Conservation (phyloP, 1,140 invertebrate species). For the Helicorthomorpha holstii region DNA sequence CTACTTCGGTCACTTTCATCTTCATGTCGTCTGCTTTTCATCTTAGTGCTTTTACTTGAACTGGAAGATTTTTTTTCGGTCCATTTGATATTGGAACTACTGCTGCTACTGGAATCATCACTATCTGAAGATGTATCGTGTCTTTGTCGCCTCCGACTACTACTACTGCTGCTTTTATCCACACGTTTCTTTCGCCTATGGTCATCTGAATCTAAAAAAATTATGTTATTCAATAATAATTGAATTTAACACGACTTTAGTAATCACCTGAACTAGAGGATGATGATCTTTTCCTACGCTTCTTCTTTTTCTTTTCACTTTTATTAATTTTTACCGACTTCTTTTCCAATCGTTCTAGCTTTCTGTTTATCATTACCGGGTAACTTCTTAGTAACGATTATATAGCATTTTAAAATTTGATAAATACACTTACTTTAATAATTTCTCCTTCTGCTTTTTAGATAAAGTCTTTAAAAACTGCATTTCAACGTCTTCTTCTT, state of each 20-base stretch:
- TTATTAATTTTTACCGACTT: slow-evolving; percentile 35
- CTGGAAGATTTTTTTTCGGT: no score
- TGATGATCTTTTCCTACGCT: not conserved
- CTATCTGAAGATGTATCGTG: not conserved
- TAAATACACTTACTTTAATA: slow-evolving; percentile 49
- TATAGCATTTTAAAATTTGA: not conserved
- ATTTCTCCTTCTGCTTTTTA: slow-evolving; percentile 74
- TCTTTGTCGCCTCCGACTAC: no score
- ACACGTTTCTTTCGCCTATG: not conserved
- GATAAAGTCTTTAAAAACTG: slow-evolving; percentile 64
- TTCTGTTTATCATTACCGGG: slow-evolving; percentile 32
- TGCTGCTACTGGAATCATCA: not conserved
- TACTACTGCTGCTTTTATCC: not conserved
- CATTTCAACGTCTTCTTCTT: slow-evolving; percentile 44
- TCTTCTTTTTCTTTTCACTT: slow-evolving; percentile 31
- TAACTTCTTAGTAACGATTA: not conserved
- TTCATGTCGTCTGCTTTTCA: no score
- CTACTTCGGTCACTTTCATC: no score
- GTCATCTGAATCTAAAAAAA: not conserved
- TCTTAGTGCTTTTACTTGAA: no score
- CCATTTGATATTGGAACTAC: no score
- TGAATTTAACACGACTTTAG: not conserved
- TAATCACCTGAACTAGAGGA: not conserved
- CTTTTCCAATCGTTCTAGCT: slow-evolving; percentile 57
- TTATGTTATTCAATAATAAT: not conserved